These are phyloP conservation scores for Meandrina meandrites DNA, from an alignment of 92 coral and sea anemone genomes.

Conservation along the genomic window DNA sequence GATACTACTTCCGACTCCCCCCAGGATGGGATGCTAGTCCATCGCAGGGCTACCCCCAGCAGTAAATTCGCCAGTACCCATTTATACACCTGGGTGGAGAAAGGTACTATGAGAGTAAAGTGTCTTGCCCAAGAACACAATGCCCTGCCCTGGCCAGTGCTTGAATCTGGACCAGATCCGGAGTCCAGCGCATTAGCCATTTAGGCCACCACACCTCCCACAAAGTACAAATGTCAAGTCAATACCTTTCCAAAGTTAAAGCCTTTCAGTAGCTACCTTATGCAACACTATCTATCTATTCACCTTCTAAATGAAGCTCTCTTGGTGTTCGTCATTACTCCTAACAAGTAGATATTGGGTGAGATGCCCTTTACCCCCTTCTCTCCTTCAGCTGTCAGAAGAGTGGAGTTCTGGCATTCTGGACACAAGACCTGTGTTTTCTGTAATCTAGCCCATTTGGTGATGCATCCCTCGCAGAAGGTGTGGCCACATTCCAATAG, in stretches of 20 bases:
- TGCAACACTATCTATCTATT: not conserved
- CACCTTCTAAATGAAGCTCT: constrained; percentile 68
- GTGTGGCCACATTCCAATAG: constrained; percentile 93
- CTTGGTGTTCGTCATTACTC: constrained; percentile 74
- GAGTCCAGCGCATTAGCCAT: no score
- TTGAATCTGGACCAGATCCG: no score
- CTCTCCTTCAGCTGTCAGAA: constrained; percentile 73
- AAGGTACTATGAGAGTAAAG: no score
- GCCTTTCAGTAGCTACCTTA: no score
- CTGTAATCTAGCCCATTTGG: constrained; percentile 75
- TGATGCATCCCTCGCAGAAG: constrained; percentile 84
- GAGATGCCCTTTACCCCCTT: constrained; percentile 67
- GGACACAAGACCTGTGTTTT: constrained; percentile 76
- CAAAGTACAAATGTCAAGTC: not conserved
- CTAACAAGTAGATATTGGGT: constrained; percentile 79
- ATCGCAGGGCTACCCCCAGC: no score
- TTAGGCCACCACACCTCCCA: no score
- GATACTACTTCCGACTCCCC: no score
- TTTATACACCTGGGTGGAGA: no score
- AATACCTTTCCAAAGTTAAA: not conserved
- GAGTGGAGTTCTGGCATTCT: constrained; percentile 67
- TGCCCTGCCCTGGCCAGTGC: no score
- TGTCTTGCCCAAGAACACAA: no score
- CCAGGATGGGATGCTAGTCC: no score
- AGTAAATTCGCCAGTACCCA: no score